These are phyloP conservation scores for Morelia viridis DNA, from an alignment of 2,797 vertebrate genomes.

Conservation along the genomic window DNA sequence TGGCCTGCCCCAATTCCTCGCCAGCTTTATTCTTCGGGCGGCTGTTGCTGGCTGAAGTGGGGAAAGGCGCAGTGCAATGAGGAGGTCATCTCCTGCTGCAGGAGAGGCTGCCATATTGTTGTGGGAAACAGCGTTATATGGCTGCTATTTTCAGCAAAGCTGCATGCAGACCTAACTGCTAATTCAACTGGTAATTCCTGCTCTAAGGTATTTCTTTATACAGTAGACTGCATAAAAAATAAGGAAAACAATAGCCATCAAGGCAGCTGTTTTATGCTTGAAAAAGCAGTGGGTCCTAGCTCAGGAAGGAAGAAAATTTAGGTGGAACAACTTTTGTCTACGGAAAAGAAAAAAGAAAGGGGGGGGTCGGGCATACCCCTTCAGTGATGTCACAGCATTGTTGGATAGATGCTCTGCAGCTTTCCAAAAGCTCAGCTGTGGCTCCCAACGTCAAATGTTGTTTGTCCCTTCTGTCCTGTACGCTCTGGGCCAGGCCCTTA, in stretches of 20 bases:
- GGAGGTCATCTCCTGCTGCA: no score
- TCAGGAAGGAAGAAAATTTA: not conserved
- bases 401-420: not conserved
- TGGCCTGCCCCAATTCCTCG: no score
- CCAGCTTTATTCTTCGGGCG: no score
- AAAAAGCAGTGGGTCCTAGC: not conserved
- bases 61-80: no score
- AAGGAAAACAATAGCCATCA: not conserved
- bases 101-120: no score
- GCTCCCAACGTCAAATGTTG: not conserved
- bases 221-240: no score
- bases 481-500: not conserved
- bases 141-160: no score
- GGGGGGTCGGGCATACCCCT: not conserved
- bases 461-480: not conserved
- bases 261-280: not conserved
- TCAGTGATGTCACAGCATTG: not conserved
- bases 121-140: no score
- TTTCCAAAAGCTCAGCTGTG: not conserved
- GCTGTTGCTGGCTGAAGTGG: not conserved
- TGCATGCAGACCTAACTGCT: no score
- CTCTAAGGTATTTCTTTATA: no score
- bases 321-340: not conserved
- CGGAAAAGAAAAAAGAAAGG: not conserved
- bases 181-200: no score